Evolutionary conservation across 2,888 invertebrate species (phyloP), one percentile per base, ranked within the genome.

Genomic region (Drosophila subquinaria): DNA sequence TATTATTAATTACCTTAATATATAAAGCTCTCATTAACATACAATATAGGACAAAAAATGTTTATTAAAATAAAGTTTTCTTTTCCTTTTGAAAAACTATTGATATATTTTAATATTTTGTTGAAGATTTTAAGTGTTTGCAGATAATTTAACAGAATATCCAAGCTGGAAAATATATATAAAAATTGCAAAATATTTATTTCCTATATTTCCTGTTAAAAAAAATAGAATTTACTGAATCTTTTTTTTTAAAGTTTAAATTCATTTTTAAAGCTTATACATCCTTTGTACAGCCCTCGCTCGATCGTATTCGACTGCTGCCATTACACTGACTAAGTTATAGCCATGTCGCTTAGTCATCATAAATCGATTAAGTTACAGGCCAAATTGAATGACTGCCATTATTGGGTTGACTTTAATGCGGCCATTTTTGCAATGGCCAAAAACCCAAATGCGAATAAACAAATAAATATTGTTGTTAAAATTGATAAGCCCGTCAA

Each of bases 401-500:
- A 74, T 88, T 76, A 86, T 55, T 69, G 76, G 73, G 52, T 69
- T 69, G 52, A 62, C 69, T 71, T 72, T 69, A 74, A 68, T 76
- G 56, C 60, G 38, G n/a, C 38, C 69, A 75, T 77, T 68, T 65
- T 53, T 50, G 61, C 23, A 62, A 64, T 53, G 65, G 59, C 67
- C 71, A 69, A 68, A 63, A 77, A 65, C 61, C 69, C 45, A 42
- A 64, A 57, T 57, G 15, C 48, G 47, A 77, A 81, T 73, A 79
- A 38, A 74, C 85, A 73, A 81, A 82, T 82, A 82, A 86, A 88
- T 79, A 86, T 81, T 82, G 84, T 76, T 86, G 81, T 87, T 63
- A 84, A 84, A 83, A 84, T 89, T 84, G 84, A 88, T 89, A 87
- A 76, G 79, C 70, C 70, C 73, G 83, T 79, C 78, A 73, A 82